Evolutionary conservation across 2,888 invertebrate species (phyloP), one percentile per base, ranked within the genome.

Genomic region (Caenorhabditis drosophilae): DNA sequence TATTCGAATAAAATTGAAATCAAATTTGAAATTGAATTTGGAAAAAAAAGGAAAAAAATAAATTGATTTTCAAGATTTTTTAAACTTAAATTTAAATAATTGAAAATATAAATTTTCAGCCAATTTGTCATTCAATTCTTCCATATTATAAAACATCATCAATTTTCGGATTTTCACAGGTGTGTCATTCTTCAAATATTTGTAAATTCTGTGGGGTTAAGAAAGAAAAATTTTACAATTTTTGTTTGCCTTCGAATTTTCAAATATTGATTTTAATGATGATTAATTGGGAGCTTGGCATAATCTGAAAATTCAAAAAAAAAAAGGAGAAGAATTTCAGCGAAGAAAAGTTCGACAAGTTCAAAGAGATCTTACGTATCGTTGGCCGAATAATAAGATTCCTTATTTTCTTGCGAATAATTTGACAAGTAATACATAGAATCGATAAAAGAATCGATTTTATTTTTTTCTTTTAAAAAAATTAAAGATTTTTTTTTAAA

Each of bases 281-380:
- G 31, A 6, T 12, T 31, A 31, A 9, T 31, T 31, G n/a, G 31
- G 31, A 9, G 12, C 36, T 4, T 15, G 4, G n/a, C 7, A 12
- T 36, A 15, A 15, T 4, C n/a, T 36, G 4, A n/a, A 53, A 59
- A 46, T 46, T 26, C 40, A 60, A 54, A 54, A 46, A 46, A 50
- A 61, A 46, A 61, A 27, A 54, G 4, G 4, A 40, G 4, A 7
- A 4, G 4, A 4, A 15, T 27, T 45, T 27, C 60, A 67, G 67
- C 55, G 67, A 26, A n/a, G n/a, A n/a, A 57, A 67, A 53, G 67
- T 59, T 20, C 50, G 67, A 42, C 67, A 67, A 47, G 67, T 67
- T 16, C 60, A 67, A n/a, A 34, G 67, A 38, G 67, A 67, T 57
- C 52, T 61, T n/a, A 53, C 60, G 4, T 67, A 57, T 50, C 50